These are phyloP conservation scores for Ibidorhyncha struthersii DNA, from an alignment of 2,113 vertebrate species.

Conservation along the genomic window DNA sequence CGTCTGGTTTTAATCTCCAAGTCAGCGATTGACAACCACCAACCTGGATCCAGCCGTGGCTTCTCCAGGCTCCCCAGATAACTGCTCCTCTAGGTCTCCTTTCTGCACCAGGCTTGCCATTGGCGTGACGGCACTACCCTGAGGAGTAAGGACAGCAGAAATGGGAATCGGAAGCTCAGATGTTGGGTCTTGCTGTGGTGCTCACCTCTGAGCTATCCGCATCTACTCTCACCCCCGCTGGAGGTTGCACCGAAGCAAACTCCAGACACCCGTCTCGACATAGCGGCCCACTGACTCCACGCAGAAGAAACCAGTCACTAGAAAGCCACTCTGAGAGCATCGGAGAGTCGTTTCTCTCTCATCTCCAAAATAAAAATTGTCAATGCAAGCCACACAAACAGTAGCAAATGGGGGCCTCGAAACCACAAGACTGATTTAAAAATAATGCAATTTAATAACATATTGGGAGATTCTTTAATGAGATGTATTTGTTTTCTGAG, in stretches of 20 bases:
- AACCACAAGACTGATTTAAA: not conserved
- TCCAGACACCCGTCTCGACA: not conserved
- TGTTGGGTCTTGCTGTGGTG: not conserved
- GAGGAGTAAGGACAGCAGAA: not conserved
- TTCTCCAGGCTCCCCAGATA: not conserved
- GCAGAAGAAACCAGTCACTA: not conserved
- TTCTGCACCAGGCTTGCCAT: not conserved
- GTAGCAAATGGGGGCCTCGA: not conserved
- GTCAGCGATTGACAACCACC: not conserved
- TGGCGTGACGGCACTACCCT: not conserved
- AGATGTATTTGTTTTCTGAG: not conserved
- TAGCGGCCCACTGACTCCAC: not conserved
- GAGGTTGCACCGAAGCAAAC: not conserved
- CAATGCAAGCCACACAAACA: not conserved
- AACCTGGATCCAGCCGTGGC: not conserved
- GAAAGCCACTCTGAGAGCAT: not conserved
- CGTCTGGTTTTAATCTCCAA: not conserved
- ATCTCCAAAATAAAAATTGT: not conserved
- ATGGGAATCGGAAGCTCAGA: not conserved
- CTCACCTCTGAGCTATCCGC: not conserved
- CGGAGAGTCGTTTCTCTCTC: rapidly evolving
- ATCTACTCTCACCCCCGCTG: not conserved
- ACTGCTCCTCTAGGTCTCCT: not conserved
- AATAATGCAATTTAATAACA: not conserved
- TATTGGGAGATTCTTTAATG: not conserved